Evolutionary conservation across 2,113 vertebrate genomes (phyloP), one percentile per base, ranked within the genome.

Genomic region (Todiramphus saurophagus): DNA sequence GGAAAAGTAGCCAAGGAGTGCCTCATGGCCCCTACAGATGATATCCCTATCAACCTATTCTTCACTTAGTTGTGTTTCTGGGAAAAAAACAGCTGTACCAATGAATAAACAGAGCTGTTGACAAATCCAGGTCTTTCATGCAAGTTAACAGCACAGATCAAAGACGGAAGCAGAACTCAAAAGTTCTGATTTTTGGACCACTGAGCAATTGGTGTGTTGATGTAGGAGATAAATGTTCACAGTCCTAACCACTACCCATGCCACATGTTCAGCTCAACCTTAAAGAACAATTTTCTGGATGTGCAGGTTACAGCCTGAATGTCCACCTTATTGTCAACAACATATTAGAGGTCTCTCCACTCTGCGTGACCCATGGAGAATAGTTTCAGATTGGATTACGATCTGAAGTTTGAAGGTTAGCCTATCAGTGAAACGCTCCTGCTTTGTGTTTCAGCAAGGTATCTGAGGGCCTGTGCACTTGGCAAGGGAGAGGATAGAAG

Each of bases 401-500:
- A n/a, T 50, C 53, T 0, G 0, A 60, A 58, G 39, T 79, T 91
- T 86, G 4, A 55, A 83, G 35, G 41, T 56, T 68, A 78, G 4
- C 7, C 24, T 72, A 13, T 18, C 58, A 63, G 19, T 76, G 46
- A 56, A 56, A 11, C 11, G 5, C 8, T 83, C 31, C 56, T 76
- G 24, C 13, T 91, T 62, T 87, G 63, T 2, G 1, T 81, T 89
- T 86, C 87, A 91, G 19, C 7, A 74, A 73, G 72, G 15, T 46
- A 82, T 81, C 56, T 30, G 48, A 87, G 33, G 55, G 24, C 63
- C 60, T 48, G 4, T 66, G 50, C 25, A 44, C 33, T 80, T 95
- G 82, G 56, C 78, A 93, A 28, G 67, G 67, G 56, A 90, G 67
- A 88, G 51, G 28, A 70, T 35, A 68, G 75, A 89, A 85, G 21